Conservation (phyloP, 2,888 invertebrate genomes). For the Andrena bicolor region DNA sequence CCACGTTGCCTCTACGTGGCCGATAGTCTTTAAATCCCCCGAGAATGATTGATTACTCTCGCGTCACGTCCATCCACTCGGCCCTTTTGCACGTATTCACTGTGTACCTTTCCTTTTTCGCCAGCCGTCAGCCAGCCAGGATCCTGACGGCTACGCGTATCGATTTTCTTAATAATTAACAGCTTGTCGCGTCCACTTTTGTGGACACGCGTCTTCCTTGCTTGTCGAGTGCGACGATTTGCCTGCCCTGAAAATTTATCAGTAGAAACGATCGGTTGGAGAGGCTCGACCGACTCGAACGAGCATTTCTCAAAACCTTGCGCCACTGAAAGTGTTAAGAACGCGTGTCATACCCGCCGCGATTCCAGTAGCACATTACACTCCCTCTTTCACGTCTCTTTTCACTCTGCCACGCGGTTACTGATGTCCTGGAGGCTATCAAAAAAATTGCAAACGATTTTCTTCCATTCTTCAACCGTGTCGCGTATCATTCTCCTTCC, state of each 20-base stretch:
- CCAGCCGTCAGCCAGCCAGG: conserved; percentile 37
- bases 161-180: conserved; percentile 72
- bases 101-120: conserved; percentile 63
- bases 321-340: conserved; percentile 5
- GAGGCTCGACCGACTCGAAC: too few species aligned
- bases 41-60: conserved; percentile 68
- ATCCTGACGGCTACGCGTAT: conserved; percentile 50
- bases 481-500: conserved; percentile 26
- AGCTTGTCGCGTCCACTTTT: conserved; percentile 50
- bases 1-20: conserved; percentile 19
- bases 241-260: not conserved
- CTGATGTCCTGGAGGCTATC: conserved; percentile 46
- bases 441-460: conserved; percentile 57
- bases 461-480: conserved; percentile 27
- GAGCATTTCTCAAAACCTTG: too few species aligned
- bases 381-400: conserved; percentile 22
- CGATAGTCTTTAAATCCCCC: conserved; percentile 61
- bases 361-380: conserved; percentile 64
- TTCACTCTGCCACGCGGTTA: conserved; percentile 20
- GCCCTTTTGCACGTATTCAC: conserved; percentile 64
- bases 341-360: conserved; percentile 12
- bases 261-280: too few species aligned
- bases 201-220: conserved; percentile 26
- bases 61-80: conserved; percentile 65
- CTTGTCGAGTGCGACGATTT: conserved; percentile 15